Base-by-base conservation (phyloP, 2,113 vertebrate species). In the Osmerus eperlanus region DNA sequence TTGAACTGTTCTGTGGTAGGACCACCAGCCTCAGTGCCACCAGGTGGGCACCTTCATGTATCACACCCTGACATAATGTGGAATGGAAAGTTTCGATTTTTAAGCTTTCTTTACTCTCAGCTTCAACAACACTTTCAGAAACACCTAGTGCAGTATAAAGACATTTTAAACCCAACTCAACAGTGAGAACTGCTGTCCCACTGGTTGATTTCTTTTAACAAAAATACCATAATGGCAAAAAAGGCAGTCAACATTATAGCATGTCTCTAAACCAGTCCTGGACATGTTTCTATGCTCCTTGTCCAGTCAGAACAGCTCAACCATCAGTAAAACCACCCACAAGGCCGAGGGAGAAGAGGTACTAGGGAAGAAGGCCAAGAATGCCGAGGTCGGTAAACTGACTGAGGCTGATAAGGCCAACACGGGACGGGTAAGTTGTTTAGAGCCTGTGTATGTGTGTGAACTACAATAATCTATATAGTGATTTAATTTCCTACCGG, bases 381-480 rank as follows among this genome's bases (percentile, higher is more conserved):
- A 79, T 4, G 76, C 90, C 15, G 92, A 93, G 0, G 81, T 84
- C 12, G 96, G 95, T 88, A 97, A 95, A 73, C 85, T 98, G 63
- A 93, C 84, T 0, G 95, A 98, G 79, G 94, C 94, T 0, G 97
- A 99, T 85, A 96, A 95, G 65, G 96, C 94, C 0, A 93, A 96
- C 81, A 99, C 96, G 0, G 97, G 97, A 25, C 87, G 88, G 91
- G 97, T 99, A 81, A 79, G 89, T 66, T n/a, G 36, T 6, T 4
- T 29, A 1, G 59, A 64, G 13, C 13, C 3, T 55, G 51, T 16
- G 1, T 8, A 3, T 23, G 0, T 59, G 2, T 60, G 9, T 65
- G 23, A 64, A 1, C 47, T 11, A 36, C 32, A 36, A 60, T 60
- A 23, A 19, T 23, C 5, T 19, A 12, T 12, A 7, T 21, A 23